Percentiles rank a stretch among this genome's conserved stretches.
These are phyloP conservation scores for Ctena decussata DNA, from an alignment of 2,888 invertebrate species.

Conservation along the genomic window DNA sequence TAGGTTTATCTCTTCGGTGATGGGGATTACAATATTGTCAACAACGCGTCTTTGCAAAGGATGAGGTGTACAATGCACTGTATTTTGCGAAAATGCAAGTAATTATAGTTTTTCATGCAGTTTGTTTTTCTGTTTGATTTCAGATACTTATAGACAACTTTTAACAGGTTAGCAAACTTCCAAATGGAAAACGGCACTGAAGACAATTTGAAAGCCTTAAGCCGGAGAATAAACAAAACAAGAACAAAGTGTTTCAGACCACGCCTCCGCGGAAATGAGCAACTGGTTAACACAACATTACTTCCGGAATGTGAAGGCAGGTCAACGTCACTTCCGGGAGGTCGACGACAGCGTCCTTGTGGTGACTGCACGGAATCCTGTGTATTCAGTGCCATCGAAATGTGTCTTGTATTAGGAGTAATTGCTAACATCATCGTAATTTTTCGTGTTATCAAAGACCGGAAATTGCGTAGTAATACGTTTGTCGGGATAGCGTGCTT, in stretches of 20 bases:
- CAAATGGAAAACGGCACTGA: too few relatives aligned
- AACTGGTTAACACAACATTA: background rate
- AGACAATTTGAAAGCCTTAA: too few relatives aligned
- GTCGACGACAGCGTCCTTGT: background rate
- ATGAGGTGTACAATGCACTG: too few relatives aligned
- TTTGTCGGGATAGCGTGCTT: background rate
- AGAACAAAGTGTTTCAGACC: background rate
- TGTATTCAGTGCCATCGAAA: background rate
- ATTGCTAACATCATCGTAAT: background rate
- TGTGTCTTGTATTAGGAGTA: background rate
- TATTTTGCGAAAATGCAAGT: too few relatives aligned
- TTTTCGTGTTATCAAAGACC: background rate
- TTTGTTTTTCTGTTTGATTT: too few relatives aligned
- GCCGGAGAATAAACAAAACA: background rate
- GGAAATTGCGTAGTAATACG: conserved; percentile 5
- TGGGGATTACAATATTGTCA: too few relatives aligned
- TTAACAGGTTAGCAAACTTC: too few relatives aligned
- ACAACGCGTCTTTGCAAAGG: too few relatives aligned
- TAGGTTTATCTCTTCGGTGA: too few relatives aligned
- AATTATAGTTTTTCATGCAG: too few relatives aligned
- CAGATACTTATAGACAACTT: too few relatives aligned
- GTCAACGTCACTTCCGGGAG: background rate
- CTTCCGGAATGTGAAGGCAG: background rate
- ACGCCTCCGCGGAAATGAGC: background rate
- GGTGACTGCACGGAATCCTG: background rate